Base-by-base conservation (phyloP, 2,888 invertebrate genomes). In the Metalampra italica region DNA sequence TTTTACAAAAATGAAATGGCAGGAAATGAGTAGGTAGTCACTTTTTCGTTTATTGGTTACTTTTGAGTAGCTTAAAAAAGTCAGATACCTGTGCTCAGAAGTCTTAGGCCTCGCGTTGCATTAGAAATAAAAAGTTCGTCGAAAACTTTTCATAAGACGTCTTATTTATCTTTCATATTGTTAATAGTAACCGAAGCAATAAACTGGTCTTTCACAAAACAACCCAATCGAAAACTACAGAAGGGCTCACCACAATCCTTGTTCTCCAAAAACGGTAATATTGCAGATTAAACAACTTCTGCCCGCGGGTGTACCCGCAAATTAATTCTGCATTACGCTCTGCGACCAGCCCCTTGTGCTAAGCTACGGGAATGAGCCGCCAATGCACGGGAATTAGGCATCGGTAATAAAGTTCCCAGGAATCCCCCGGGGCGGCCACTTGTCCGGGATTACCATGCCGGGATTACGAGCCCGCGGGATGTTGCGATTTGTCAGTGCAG, bases 351-450 rank as follows among this genome's bases (percentile, higher is more conserved):
- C 56, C 57, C 56, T 51, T 48, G 37, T 29, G 43, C 55, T 30
- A 39, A 39, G 29, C 29, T n/a, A 36, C 36, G 36, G 36, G 36
- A 36, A 36, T n/a, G 36, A 11, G 66, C 68, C 69, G 56, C 64
- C 67, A 55, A 64, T 69, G 72, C 67, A 62, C 70, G 71, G 68
- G 77, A 67, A 68, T 71, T 72, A 69, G 56, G 64, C 62, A 60
- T 66, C 56, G 65, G 71, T 75, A 82, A 81, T 81, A 78, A 76
- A 74, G 79, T 83, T 84, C 83, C 80, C 84, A 75, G 72, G 66
- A 62, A 58, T 75, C 82, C 82, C 83, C 69, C 57, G 77, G 70
- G 81, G 79, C 78, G 77, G 58, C 71, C 79, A 83, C 87, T 86
- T 83, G 83, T 71, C 68, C 72, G 56, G 82, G 86, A 83, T 87